These are phyloP conservation scores for Epinephelus moara DNA, from an alignment of 2,113 vertebrate species.

Conservation along the genomic window DNA sequence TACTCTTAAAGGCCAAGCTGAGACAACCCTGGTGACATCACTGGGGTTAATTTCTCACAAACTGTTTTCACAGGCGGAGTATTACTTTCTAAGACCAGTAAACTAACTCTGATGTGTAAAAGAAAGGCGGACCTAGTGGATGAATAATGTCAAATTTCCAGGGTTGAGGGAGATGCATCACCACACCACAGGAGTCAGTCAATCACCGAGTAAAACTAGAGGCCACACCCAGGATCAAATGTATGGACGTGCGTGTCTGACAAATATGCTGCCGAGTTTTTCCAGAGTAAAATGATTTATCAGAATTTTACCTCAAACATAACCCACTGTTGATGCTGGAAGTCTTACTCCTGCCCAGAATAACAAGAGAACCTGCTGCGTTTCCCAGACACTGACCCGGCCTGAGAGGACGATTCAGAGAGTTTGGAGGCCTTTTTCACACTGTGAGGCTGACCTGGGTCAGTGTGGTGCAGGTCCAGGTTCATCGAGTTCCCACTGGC, in stretches of 20 bases:
- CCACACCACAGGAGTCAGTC: neutral
- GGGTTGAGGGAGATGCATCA: neutral
- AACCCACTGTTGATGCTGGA: constrained; percentile 13
- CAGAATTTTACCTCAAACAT: constrained; percentile 26
- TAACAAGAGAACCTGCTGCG: constrained; percentile 69
- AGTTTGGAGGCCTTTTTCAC: constrained; percentile 33
- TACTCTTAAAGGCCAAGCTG: neutral
- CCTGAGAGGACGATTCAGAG: constrained; percentile 28
- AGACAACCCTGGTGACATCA: neutral
- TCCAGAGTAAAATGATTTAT: neutral
- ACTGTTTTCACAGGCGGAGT: neutral
- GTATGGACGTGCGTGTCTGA: neutral
- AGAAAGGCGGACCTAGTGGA: neutral
- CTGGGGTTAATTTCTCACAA: neutral
- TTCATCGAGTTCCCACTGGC: constrained; percentile 68
- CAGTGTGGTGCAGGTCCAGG: constrained; percentile 60
- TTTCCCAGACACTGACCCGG: constrained; percentile 71
- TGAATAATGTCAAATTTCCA: constrained; percentile 14
- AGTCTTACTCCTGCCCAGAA: constrained; percentile 35
- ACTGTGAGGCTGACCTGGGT: constrained; percentile 48
- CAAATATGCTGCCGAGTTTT: neutral
- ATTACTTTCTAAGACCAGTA: neutral
- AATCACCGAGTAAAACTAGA: neutral
- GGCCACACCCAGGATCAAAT: constrained; percentile 46
- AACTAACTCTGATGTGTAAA: neutral